Conservation (phyloP, 92 coral and sea anemone genomes). For the Hydrozoanthus gracilis region DNA sequence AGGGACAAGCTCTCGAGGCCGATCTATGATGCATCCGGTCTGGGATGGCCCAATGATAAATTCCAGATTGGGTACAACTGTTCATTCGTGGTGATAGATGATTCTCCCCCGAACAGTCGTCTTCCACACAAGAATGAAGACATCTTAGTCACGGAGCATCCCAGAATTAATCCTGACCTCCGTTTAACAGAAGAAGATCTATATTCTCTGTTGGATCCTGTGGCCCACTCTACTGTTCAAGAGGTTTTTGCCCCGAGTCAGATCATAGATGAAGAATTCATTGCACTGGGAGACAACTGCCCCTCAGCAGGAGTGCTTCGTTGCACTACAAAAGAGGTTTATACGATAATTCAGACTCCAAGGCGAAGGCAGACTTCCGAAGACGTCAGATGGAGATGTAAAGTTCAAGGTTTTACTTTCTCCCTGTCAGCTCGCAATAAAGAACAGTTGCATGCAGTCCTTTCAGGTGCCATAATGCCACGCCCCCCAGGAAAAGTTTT, state of each 20-base stretch:
- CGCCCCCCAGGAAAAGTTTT: background rate
- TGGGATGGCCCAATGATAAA: background rate
- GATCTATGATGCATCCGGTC: background rate
- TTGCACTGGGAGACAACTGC: background rate
- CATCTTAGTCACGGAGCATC: background rate
- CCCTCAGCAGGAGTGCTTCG: conserved; percentile 17
- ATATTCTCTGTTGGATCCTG: background rate
- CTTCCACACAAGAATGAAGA: background rate
- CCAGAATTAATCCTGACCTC: background rate
- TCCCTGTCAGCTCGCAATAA: conserved; percentile 1
- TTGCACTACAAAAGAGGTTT: background rate
- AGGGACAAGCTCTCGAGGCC: background rate
- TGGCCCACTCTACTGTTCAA: background rate
- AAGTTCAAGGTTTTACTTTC: background rate
- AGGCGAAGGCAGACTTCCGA: background rate
- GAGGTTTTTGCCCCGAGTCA: conserved; percentile 6
- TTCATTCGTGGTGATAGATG: background rate
- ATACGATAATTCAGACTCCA: background rate
- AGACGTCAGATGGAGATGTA: background rate
- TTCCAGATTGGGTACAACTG: background rate
- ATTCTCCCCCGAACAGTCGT: background rate
- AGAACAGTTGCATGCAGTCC: background rate
- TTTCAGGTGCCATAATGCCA: background rate
- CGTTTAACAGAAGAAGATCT: background rate
- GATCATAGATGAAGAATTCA: background rate